Conservation (phyloP, 2,797 vertebrate genomes). For the Setipinna tenuifilis region DNA sequence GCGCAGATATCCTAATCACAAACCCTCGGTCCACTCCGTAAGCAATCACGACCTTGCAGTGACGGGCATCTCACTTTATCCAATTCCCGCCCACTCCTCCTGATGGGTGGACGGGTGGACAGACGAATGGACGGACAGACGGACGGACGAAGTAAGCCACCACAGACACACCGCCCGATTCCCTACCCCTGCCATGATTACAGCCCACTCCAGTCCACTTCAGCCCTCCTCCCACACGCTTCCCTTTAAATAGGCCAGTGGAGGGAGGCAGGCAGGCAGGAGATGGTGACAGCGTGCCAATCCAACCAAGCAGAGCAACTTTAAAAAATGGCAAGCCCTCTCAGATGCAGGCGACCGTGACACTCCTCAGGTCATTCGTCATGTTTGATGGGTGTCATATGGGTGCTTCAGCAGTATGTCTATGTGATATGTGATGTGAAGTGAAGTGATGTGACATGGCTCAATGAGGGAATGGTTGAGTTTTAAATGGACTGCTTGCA, state of each 20-base stretch:
- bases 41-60: background rate
- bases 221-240: background rate
- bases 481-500: background rate
- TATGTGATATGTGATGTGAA: background rate
- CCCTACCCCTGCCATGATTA: slow-evolving; percentile 4
- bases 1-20: background rate
- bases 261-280: background rate
- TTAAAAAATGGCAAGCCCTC: background rate
- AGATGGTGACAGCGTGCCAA: background rate
- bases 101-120: background rate
- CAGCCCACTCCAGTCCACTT: background rate
- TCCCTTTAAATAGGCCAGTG: background rate
- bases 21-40: background rate
- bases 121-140: too few species aligned
- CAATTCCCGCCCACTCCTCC: background rate
- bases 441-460: background rate
- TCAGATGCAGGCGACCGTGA: background rate
- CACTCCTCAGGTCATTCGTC: slow-evolving; percentile 12
- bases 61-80: background rate
- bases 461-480: background rate
- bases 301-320: background rate
- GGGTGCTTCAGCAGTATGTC: background rate
- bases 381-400: background rate
- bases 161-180: background rate
- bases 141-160: background rate